Base-by-base conservation (phyloP, 2,888 invertebrate species). In the Dione juno region DNA sequence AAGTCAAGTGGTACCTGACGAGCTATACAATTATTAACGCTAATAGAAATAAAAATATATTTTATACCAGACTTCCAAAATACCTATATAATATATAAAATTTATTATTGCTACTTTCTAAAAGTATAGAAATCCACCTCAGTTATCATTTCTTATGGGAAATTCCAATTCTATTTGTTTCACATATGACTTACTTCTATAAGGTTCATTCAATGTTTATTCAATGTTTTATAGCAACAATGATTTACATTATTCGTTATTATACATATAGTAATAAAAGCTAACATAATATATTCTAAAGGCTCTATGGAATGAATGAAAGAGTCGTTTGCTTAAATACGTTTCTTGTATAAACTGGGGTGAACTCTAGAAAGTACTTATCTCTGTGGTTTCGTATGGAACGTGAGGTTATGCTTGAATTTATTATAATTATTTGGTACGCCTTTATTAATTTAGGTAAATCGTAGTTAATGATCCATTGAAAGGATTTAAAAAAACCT, bases 311-410 rank as follows among this genome's bases (percentile, higher is more conserved):
- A 64, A 57, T 37, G 54, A 45, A 48, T 69, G 54, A 69, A 69
- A 64, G 54, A 61, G 61, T 61, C 35, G 48, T 21, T 43, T 48
- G 53, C 57, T 69, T 69, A 63, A 64, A 69, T 63, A 69, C 63
- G 54, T 63, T 64, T 69, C 70, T 71, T 71, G 63, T 50, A 67
- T 43, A 61, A 64, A 48, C 54, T 28, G 48, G 48, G 19, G 41
- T 67, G 57, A 66, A 61, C 59, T 67, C 67, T 48, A 48, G 54
- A 64, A 67, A 40, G 67, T 66, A 45, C 66, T 70, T 61, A 66
- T 19, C 53, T 19, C 53, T 66, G 61, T 45, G 59, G 54, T 53
- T 59, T 61, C 66, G 10, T 43, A 66, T 43, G 41, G 53, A 52
- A 66, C 57, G 61, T 45, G 45, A 61, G n/a, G 10, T 45, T 35